Conservation (phyloP, 2,113 vertebrate species). For the Cettia cetti region DNA sequence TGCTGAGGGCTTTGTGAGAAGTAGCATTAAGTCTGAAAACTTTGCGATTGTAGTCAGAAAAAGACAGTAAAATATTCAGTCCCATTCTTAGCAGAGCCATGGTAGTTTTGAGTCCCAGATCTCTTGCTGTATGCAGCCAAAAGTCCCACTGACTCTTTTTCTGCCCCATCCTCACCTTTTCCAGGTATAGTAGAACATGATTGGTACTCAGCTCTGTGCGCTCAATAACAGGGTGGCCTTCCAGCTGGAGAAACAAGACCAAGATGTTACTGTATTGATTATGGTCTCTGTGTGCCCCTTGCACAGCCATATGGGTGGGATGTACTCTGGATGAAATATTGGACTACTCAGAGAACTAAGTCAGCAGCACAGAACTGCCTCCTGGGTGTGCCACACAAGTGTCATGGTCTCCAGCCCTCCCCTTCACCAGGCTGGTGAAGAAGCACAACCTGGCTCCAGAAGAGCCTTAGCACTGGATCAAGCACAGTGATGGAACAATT, state of each 20-base stretch:
- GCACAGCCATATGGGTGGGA: neutral
- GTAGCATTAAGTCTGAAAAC: too few relatives aligned
- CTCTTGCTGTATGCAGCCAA: neutral
- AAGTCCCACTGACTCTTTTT: neutral
- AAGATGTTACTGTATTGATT: neutral
- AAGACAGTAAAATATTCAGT: neutral
- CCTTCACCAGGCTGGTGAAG: neutral
- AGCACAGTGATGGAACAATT: neutral
- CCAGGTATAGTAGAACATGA: conserved; percentile 19
- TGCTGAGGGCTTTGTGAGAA: neutral
- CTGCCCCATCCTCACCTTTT: neutral
- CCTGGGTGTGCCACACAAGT: neutral
- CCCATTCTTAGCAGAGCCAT: neutral
- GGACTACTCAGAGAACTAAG: neutral
- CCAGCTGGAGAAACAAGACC: conserved; percentile 19
- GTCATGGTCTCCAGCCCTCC: neutral
- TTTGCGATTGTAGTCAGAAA: neutral
- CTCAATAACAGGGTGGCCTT: neutral
- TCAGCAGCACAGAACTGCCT: neutral
- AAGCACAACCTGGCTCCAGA: neutral
- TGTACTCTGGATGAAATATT: neutral
- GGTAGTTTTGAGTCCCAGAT: neutral
- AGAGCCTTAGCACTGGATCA: neutral
- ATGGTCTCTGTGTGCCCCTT: neutral
- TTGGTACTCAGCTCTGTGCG: conserved; percentile 30